Conservation (phyloP, 2,797 vertebrate genomes). For the Chromobotia macracanthus region DNA sequence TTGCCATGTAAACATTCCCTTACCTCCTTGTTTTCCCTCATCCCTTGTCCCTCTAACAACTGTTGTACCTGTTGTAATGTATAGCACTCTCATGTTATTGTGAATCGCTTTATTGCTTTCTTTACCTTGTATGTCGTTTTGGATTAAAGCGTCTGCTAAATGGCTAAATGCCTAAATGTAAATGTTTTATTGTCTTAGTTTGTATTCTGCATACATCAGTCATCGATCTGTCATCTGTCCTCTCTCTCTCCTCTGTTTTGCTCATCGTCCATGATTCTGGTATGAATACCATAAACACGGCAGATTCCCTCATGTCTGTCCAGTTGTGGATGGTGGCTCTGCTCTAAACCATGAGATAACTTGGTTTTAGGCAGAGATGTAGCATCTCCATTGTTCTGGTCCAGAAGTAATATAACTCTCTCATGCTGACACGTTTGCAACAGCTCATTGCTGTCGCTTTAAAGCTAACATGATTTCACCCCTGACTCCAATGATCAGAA, state of each 20-base stretch:
- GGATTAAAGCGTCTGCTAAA: too few relatives aligned
- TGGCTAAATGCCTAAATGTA: too few relatives aligned
- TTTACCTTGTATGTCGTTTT: too few relatives aligned
- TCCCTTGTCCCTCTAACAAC: background rate
- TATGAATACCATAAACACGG: slow-evolving; percentile 51
- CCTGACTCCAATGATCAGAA: slow-evolving; percentile 62
- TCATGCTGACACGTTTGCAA: slow-evolving; percentile 59
- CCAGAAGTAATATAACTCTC: slow-evolving; percentile 77
- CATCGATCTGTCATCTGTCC: background rate
- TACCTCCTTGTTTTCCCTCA: slow-evolving; percentile 16
- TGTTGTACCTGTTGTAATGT: too few relatives aligned
- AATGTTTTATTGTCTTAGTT: too few relatives aligned
- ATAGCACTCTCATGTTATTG: too few relatives aligned
- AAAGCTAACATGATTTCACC: slow-evolving; percentile 62
- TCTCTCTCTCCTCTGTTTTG: too few relatives aligned
- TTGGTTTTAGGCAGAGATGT: slow-evolving; percentile 70
- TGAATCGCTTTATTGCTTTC: too few relatives aligned
- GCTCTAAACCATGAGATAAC: slow-evolving; percentile 73
- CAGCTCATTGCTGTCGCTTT: slow-evolving; percentile 54
- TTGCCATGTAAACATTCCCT: slow-evolving; percentile 57
- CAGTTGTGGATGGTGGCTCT: slow-evolving; percentile 64
- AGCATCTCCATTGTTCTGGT: slow-evolving; percentile 72
- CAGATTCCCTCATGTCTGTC: slow-evolving; percentile 64
- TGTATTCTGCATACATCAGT: too few relatives aligned
- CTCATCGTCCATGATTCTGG: slow-evolving; percentile 34